Evolutionary conservation across 2,888 invertebrate species (phyloP), one percentile per base, ranked within the genome.

Genomic region (Harpalus rubripes): DNA sequence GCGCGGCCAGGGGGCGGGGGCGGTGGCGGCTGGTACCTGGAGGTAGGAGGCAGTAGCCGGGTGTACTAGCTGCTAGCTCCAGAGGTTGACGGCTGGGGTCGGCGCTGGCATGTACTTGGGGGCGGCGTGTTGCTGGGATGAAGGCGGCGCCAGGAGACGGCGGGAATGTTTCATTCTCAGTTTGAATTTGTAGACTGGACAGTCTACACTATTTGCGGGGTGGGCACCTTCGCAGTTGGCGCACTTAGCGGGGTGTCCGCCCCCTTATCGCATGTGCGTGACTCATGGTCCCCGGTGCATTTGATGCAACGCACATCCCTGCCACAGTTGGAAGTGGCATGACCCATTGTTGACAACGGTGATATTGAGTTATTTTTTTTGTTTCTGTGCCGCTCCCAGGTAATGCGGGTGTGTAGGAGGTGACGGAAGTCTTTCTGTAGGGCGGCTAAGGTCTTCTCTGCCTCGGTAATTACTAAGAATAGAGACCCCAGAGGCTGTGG

Each of bases 321-420:
- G 68, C 22, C 12, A 15, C 44, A 74, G 12, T 74, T 32, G 1
- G 74, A 7, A 7, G 74, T 74, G 39, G 74, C 74, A 10, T 74
- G 74, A 15, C 68, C 68, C 74, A 74, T 7, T 3, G 12, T 12
- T 74, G 52, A 18, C 74, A 74, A 1, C 41, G 6, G 10, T 74
- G 74, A 15, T 44, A 74, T 15, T 74, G 74, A 0, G 52, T 74
- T 0, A 74, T 12, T 12, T 44, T 74, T 74, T 44, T 68, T 68
- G 26, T 68, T 68, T 0, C 12, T 32, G 39, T 26, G 68, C 8
- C 18, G 6, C 15, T 68, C 68, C 68, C 68, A 68, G 0, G 68
- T 68, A 1, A 68, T 26, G 2, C 39, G 15, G 10, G 68, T 68
- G 26, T 68, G 10, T 0, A 52, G 6, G 0, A 52, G 8, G 10